Percentiles rank a stretch among this genome's conserved stretches.
These are phyloP conservation scores for Cebus imitator DNA, from an alignment of 2,113 vertebrate species.

Conservation along the genomic window DNA sequence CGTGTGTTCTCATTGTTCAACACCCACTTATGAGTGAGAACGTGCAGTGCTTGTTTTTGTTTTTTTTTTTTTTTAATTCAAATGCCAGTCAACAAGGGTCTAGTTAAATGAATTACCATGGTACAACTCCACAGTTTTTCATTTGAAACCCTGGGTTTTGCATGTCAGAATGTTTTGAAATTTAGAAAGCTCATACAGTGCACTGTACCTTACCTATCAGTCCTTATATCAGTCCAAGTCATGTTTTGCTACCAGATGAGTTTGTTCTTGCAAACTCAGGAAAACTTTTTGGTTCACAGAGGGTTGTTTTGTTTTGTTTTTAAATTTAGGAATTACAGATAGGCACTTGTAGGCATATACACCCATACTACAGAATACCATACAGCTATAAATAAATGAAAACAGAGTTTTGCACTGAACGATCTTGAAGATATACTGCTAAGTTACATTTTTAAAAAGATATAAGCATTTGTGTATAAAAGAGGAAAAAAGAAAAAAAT, in stretches of 20 bases:
- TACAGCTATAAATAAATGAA: background rate
- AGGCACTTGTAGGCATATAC: background rate
- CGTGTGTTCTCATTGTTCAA: too few relatives aligned
- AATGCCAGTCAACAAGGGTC: background rate
- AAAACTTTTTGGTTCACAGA: background rate
- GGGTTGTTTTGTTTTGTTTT: background rate
- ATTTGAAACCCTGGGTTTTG: background rate
- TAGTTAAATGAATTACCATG: background rate
- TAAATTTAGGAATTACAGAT: background rate
- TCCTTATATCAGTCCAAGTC: background rate
- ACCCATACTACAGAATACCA: background rate
- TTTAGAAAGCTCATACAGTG: slow-evolving; percentile 14
- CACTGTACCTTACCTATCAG: background rate
- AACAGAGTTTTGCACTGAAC: background rate
- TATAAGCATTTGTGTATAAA: background rate
- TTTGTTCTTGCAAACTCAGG: background rate
- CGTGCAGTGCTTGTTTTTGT: too few relatives aligned
- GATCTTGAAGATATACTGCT: background rate
- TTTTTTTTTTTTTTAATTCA: background rate
- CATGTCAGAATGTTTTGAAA: background rate
- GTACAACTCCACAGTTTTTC: background rate
- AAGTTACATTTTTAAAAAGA: background rate
- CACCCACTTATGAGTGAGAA: too few relatives aligned
- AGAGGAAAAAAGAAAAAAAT: background rate
- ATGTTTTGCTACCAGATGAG: background rate